Conservation (phyloP, 1,140 invertebrate species). For the Nylanderia fulva region DNA sequence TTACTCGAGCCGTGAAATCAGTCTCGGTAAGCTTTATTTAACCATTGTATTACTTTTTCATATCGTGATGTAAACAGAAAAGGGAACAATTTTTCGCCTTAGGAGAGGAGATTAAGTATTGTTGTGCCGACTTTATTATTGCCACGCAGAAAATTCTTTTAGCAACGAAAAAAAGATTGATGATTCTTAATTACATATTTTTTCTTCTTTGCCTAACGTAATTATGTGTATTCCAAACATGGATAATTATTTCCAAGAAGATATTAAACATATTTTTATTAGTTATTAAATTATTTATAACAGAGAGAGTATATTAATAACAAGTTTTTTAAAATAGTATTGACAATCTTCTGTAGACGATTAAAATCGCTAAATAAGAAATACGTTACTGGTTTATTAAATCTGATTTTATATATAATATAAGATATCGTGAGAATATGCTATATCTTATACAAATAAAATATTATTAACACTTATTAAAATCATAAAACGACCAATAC, state of each 20-base stretch:
- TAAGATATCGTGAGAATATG: background rate
- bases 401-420: background rate
- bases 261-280: slow-evolving; percentile 36
- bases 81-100: background rate
- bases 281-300: background rate
- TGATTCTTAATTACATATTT: slow-evolving; percentile 33
- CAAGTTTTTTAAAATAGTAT: background rate
- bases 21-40: slow-evolving; percentile 18
- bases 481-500: no score
- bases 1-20: slow-evolving; percentile 9
- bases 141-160: background rate
- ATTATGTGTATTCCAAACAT: background rate
- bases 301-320: background rate
- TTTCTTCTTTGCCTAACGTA: background rate
- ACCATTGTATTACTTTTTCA: slow-evolving; percentile 2
- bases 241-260: background rate
- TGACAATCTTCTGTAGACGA: background rate
- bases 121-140: slow-evolving; percentile 33
- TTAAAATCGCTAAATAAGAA: background rate
- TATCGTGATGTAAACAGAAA: background rate
- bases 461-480: no score
- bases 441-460: no score
- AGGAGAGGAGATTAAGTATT: slow-evolving; percentile 37
- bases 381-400: background rate
- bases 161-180: slow-evolving; percentile 19